Base-by-base conservation (phyloP, 2,797 vertebrate species). In the Brachyalestes nurse region DNA sequence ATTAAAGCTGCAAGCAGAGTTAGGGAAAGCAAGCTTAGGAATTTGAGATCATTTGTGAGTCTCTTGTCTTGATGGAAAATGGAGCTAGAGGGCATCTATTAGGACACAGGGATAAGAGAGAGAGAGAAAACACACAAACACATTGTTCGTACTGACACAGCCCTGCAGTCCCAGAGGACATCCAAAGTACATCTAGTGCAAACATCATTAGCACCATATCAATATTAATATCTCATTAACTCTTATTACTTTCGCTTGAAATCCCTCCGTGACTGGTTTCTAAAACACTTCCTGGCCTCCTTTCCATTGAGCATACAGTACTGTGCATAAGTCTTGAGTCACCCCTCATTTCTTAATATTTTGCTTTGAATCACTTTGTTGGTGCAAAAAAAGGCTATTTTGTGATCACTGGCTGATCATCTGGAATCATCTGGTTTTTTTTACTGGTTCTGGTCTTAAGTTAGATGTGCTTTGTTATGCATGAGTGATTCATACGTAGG, bases 141-240 rank as follows among this genome's bases (percentile, higher is more conserved):
- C n/a, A 25, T 49, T 42, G 17, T 67, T 60, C 14, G 47, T 25
- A 45, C 19, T 42, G 61, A 25, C 25, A 28, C 42, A 58, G 65
- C 34, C 7, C 40, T 47, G 67, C 78, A 69, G 16, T 34, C 72
- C 7, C 45, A 72, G 45, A 75, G 81, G 77, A 70, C 64, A 78
- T 79, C 34, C 57, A 65, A 51, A 82, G 73, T 82, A 64, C 72
- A 84, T 60, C 72, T 72, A 67, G 34, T 77, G 72, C 49, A 71
- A 78, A 80, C 72, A 84, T 77, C 75, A 71, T 40, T 61, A 71
- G 65, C 77, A 84, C 67, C 60, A 66, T 80, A 86, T 86, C 71
- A 71, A 84, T 86, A 84, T 82, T 84, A 84, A 84, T 62, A 79
- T 84, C 82, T 82, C 60, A 40, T 80, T 80, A 53, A 77, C 47